These are phyloP conservation scores for Melanotaenia maccullochi DNA, from an alignment of 2,797 vertebrate genomes.

Conservation along the genomic window DNA sequence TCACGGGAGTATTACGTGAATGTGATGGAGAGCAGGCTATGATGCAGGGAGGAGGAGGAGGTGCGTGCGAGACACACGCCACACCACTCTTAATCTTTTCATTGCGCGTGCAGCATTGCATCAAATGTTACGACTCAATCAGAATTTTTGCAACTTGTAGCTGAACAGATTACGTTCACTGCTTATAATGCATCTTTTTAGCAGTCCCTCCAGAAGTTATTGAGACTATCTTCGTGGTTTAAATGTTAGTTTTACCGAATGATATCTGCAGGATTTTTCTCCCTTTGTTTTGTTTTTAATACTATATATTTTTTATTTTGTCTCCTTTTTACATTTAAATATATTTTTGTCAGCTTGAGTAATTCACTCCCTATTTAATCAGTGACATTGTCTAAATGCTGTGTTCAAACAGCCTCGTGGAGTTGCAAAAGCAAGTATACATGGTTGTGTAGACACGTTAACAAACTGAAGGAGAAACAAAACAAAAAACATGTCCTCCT, in stretches of 20 bases:
- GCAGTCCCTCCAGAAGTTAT: slow-evolving; percentile 33
- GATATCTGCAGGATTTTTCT: background rate
- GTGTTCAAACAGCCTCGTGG: background rate
- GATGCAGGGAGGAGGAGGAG: slow-evolving; percentile 69
- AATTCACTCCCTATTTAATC: background rate
- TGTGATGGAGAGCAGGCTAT: slow-evolving; percentile 64
- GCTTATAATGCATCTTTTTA: background rate
- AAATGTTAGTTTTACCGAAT: background rate
- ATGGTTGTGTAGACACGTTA: background rate
- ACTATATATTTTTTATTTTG: too few species aligned
- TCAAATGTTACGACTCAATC: slow-evolving; percentile 39
- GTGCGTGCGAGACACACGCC: slow-evolving; percentile 26
- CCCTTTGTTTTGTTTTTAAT: too few species aligned
- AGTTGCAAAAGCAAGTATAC: background rate
- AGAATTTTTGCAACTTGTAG: slow-evolving; percentile 2
- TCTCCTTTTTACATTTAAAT: background rate
- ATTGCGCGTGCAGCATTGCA: slow-evolving; percentile 43
- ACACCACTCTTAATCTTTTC: slow-evolving; percentile 18
- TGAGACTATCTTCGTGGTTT: background rate
- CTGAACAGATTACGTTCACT: slow-evolving; percentile 9
- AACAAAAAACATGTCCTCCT: too few species aligned
- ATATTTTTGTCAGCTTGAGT: background rate
- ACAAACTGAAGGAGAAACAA: background rate
- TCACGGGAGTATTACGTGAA: slow-evolving; percentile 69
- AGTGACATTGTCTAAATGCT: background rate